These are phyloP conservation scores for Metaphire vulgaris DNA, from an alignment of 1,140 invertebrate genomes.

Conservation along the genomic window DNA sequence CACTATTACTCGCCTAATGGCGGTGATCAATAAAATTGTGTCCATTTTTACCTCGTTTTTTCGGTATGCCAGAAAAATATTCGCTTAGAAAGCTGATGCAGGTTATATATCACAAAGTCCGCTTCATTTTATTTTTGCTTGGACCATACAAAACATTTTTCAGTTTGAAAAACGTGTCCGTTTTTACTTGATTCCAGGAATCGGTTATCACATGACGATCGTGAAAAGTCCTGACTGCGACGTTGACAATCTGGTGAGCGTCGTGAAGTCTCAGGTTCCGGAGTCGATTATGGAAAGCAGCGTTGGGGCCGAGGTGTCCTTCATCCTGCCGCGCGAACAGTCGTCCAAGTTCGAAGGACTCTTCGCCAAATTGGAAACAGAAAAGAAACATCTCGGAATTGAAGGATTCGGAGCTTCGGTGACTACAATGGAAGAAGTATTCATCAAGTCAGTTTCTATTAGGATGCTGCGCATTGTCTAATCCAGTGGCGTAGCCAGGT, in stretches of 20 bases:
- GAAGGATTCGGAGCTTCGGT: conserved; percentile 69
- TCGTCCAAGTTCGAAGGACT: conserved; percentile 51
- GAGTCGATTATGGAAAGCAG: conserved; percentile 42
- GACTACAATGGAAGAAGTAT: conserved; percentile 79
- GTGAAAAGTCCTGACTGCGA: conserved; percentile 53
- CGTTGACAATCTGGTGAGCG: conserved; percentile 43
- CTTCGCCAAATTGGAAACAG: conserved; percentile 61
- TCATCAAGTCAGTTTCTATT: conserved; percentile 61
- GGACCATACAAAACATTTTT: not conserved
- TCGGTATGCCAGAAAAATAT: not conserved
- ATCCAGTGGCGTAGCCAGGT: no score
- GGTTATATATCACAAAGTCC: no score
- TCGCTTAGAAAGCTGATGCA: no score
- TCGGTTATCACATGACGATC: conserved; percentile 47
- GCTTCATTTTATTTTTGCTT: no score
- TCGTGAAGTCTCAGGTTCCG: conserved; percentile 38
- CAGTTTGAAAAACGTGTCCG: not conserved
- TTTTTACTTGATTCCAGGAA: conserved; percentile 34
- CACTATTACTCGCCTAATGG: no score
- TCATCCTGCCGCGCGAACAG: conserved; percentile 44
- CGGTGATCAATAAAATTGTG: not conserved
- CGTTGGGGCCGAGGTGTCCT: conserved; percentile 46
- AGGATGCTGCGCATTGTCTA: not conserved
- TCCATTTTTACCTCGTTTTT: not conserved
- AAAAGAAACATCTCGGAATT: conserved; percentile 60